Evolutionary conservation across 2,797 vertebrate genomes (phyloP).

Genomic region (Kryptolebias ocellatus): DNA sequence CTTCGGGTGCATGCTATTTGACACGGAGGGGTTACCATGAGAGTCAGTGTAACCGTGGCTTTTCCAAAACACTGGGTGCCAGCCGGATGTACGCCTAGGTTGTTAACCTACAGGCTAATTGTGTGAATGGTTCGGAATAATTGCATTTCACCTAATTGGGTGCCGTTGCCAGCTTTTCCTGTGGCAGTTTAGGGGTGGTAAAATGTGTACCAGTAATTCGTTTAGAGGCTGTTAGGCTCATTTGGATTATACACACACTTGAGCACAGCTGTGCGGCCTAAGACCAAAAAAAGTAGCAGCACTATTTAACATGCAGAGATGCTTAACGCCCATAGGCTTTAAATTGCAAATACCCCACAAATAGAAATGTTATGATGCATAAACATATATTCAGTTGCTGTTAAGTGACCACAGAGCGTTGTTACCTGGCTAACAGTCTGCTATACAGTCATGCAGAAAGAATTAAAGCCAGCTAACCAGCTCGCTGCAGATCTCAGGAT

Average conservation of each 20-base stretch:
- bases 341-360: background rate
- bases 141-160: conserved; percentile 77
- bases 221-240: conserved; percentile 73
- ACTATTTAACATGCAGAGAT: conserved; percentile 52
- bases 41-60: conserved; percentile 65
- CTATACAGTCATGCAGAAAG: conserved; percentile 63
- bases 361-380: conserved; percentile 17
- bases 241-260: conserved; percentile 78
- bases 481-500: conserved; percentile 62
- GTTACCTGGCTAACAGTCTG: conserved; percentile 57
- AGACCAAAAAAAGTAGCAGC: conserved; percentile 60
- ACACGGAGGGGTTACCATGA: conserved; percentile 49
- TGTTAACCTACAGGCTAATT: conserved; percentile 76
- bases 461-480: conserved; percentile 63
- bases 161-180: conserved; percentile 75
- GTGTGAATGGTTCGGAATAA: conserved; percentile 78
- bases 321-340: conserved; percentile 34
- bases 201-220: conserved; percentile 71
- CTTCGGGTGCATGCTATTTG: conserved; percentile 52
- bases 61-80: conserved; percentile 62
- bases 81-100: conserved; percentile 51
- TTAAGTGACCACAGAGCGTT: conserved; percentile 35
- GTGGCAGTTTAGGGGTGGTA: conserved; percentile 70
- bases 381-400: conserved; percentile 26
- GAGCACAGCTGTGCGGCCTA: conserved; percentile 71